phyloP scores from a whole-genome alignment of 64 coral and sea anemone genomes.

The Montipora foliosa region DNA sequence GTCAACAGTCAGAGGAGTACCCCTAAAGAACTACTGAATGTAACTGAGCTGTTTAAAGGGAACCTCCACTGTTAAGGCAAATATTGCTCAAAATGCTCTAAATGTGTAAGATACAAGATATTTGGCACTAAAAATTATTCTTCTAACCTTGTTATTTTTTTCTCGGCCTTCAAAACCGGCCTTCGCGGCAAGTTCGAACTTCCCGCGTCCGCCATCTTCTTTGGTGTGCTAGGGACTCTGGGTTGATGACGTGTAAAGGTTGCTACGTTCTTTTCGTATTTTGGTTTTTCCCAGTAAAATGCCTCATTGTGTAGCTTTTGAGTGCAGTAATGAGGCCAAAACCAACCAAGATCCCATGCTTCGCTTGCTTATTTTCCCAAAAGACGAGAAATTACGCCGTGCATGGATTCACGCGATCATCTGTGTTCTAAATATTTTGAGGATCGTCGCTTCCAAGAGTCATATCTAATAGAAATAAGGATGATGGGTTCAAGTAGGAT shows the following conservation, averaged over 20 bases:
- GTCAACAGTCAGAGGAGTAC: not conserved
- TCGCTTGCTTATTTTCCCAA: constrained; percentile 13
- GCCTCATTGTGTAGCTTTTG: not conserved
- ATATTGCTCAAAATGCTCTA: too few species aligned
- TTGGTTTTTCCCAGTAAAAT: too few species aligned
- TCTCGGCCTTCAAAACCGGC: too few species aligned
- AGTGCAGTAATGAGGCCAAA: constrained; percentile 23
- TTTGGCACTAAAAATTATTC: too few species aligned
- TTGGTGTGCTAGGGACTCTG: too few species aligned
- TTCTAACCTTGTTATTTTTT: too few species aligned
- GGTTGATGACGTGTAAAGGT: too few species aligned
- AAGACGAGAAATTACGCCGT: not conserved
- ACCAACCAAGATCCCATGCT: not conserved
- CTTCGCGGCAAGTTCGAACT: too few species aligned
- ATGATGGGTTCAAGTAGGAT: constrained; percentile 6
- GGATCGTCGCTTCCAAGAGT: constrained; percentile 5
- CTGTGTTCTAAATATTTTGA: constrained; percentile 58
- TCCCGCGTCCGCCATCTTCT: too few species aligned
- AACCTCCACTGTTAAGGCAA: too few species aligned
- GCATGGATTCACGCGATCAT: constrained; percentile 39
- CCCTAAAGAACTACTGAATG: not conserved
- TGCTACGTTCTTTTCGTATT: too few species aligned
- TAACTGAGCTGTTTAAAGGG: not conserved
- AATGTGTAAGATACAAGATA: too few species aligned
- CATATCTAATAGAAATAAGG: not conserved